Evolutionary conservation across 2,888 invertebrate genomes (phyloP), one percentile per base, ranked within the genome.

Genomic region (Mimumesa dahlbomi): DNA sequence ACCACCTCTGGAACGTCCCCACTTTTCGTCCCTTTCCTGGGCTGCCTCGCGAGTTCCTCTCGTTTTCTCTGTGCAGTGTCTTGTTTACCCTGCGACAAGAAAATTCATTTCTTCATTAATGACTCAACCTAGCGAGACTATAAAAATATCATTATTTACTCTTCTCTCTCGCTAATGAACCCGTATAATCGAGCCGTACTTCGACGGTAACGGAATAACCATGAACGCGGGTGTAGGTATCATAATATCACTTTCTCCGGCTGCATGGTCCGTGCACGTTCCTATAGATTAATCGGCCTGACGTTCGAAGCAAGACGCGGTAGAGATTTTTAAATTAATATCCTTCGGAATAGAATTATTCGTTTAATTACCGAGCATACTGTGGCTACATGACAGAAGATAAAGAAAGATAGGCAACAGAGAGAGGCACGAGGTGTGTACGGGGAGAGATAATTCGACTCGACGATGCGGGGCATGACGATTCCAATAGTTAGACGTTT

Each of bases 401-500:
- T n/a, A n/a, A n/a, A n/a, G n/a, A n/a, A n/a, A n/a, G n/a, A n/a
- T n/a, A n/a, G n/a, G n/a, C n/a, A n/a, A n/a, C n/a, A n/a, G n/a
- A n/a, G n/a, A n/a, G n/a, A n/a, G n/a, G n/a, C n/a, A n/a, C n/a
- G n/a, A n/a, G n/a, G n/a, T n/a, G n/a, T n/a, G n/a, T n/a, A n/a
- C n/a, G n/a, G n/a, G n/a, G n/a, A n/a, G n/a, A 18, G 31, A 48
- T 56, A 22, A 1, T 11, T n/a, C 21, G 19, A 36, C 13, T 67
- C 62, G 80, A 61, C 73, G 77, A 71, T 69, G 70, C 54, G 16
- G 34, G 16, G 59, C 75, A 16, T 45, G 57, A 70, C 77, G 75
- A 82, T 79, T 74, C 73, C 79, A 79, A 79, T 84, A 73, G 69
- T 75, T 76, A 80, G 79, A 75, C 57, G 73, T 78, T n/a, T 81